phyloP scores from a whole-genome alignment of 2,888 invertebrate species.

The Brenthis ino region DNA sequence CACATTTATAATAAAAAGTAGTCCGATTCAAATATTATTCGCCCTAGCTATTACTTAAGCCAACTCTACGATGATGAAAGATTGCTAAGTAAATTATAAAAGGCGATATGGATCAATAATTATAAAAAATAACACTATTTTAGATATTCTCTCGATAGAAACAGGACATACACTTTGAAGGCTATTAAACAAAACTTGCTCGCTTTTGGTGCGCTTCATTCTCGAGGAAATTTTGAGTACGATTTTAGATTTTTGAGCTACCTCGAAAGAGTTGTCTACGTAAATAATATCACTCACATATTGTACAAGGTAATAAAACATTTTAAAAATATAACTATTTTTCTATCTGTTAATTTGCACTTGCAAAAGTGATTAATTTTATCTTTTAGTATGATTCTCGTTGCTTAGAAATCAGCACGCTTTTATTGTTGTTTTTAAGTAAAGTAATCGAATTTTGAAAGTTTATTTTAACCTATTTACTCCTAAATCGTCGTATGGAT shows the following conservation, averaged over 20 bases:
- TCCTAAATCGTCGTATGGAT: too few relatives aligned
- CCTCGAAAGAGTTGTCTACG: constrained; percentile 43
- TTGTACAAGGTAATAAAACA: constrained; percentile 43
- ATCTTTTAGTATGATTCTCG: too few relatives aligned
- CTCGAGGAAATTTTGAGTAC: constrained; percentile 27
- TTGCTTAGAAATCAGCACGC: too few relatives aligned
- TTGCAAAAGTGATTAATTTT: too few relatives aligned
- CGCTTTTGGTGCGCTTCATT: constrained; percentile 43
- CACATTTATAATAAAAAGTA: too few relatives aligned
- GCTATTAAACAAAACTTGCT: constrained; percentile 41
- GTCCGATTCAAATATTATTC: background rate
- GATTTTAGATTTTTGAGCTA: constrained; percentile 48
- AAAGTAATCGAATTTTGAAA: too few relatives aligned
- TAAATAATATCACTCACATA: constrained; percentile 48
- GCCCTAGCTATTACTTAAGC: background rate
- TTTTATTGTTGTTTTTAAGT: too few relatives aligned
- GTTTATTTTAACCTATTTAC: too few relatives aligned
- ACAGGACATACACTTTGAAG: constrained; percentile 40
- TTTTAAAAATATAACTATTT: background rate
- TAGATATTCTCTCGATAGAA: constrained; percentile 40
- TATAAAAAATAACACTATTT: background rate
- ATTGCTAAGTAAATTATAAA: constrained; percentile 4
- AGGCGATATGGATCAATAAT: background rate
- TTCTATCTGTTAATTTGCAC: background rate
- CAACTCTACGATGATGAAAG: too few relatives aligned